Evolutionary conservation across 2,797 vertebrate genomes (phyloP).

Genomic region (Bucorvus abyssinicus): DNA sequence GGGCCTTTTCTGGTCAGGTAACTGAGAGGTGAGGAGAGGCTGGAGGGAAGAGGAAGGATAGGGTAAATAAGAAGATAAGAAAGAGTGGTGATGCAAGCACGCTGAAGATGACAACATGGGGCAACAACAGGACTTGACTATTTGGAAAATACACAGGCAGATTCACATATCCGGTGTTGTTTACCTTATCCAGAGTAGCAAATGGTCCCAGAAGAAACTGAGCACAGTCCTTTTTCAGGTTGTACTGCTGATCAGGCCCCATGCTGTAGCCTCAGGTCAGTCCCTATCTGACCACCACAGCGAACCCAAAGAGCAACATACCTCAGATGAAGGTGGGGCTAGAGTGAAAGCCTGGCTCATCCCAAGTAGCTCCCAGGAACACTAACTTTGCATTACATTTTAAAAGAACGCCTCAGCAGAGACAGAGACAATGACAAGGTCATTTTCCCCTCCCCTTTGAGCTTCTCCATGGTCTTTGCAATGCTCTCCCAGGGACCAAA

Average conservation of each 20-base stretch:
- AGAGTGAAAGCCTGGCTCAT: not conserved
- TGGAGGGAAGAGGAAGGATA: not conserved
- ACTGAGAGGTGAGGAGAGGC: too few relatives aligned
- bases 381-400: conserved; percentile 51
- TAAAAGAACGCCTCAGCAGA: conserved; percentile 1
- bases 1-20: not conserved
- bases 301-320: not conserved
- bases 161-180: not conserved
- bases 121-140: not conserved
- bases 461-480: conserved; percentile 77
- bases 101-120: not conserved
- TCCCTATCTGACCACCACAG: not conserved
- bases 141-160: not conserved
- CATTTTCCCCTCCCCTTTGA: conserved; percentile 80
- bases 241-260: not conserved
- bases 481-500: conserved; percentile 75
- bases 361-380: conserved; percentile 48
- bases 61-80: not conserved
- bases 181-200: not conserved
- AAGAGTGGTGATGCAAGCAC: not conserved
- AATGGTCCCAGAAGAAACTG: not conserved
- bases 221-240: not conserved
- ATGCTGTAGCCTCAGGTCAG: not conserved
- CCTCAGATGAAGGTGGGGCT: not conserved
- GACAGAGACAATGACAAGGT: conserved; percentile 73